phyloP scores from a whole-genome alignment of 2,888 invertebrate genomes.

The Emmelina monodactyla region DNA sequence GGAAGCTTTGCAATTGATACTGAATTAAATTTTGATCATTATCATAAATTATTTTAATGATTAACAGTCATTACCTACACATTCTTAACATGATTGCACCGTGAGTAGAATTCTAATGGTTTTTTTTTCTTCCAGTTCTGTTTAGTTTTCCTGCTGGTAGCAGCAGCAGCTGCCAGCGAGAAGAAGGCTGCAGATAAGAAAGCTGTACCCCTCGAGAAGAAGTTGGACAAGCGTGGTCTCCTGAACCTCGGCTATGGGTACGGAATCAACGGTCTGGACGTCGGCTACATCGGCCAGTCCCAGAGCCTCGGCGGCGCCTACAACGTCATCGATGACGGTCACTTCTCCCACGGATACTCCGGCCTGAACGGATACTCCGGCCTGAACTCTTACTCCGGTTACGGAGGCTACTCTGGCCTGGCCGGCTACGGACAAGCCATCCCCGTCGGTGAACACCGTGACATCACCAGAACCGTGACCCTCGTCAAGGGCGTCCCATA shows the following conservation, averaged over 20 bases:
- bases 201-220: constrained; percentile 73
- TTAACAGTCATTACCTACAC: background rate
- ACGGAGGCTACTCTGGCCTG: constrained; percentile 23
- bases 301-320: constrained; percentile 66
- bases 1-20: background rate
- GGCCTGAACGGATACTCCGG: constrained; percentile 27
- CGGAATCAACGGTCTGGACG: constrained; percentile 76
- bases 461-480: constrained; percentile 71
- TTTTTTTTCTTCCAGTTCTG: constrained; percentile 64
- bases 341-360: constrained; percentile 20
- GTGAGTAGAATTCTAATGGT: background rate
- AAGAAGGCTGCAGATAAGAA: constrained; percentile 67
- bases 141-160: constrained; percentile 78
- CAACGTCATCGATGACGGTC: constrained; percentile 39
- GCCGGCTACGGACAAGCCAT: constrained; percentile 23
- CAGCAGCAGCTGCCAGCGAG: constrained; percentile 75
- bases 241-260: constrained; percentile 83
- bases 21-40: background rate
- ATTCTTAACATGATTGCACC: background rate
- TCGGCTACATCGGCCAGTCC: constrained; percentile 74
- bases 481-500: constrained; percentile 71
- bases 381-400: constrained; percentile 21
- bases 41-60: background rate
- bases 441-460: constrained; percentile 48
- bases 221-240: constrained; percentile 83